Evolutionary conservation across 2,113 vertebrate species (phyloP).

Genomic region (Microcebus jonahi): DNA sequence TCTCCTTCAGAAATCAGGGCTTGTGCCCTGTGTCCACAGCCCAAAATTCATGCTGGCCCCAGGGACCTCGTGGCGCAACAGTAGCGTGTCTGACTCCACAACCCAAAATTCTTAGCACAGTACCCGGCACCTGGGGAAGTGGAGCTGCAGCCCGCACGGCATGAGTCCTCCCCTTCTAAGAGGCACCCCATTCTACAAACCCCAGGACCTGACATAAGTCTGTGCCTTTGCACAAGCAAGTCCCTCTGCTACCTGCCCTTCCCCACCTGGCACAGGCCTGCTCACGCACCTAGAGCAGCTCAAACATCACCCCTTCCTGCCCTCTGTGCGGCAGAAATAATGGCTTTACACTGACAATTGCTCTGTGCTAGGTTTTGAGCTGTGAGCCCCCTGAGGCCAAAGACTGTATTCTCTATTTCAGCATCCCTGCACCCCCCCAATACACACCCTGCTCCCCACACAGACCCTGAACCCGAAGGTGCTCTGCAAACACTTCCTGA

Average conservation of each 20-base stretch:
- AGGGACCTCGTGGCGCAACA: no score
- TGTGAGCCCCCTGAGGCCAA: not conserved
- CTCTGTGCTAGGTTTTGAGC: not conserved
- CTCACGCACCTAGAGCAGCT: not conserved
- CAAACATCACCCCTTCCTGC: not conserved
- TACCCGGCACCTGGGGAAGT: rapidly evolving
- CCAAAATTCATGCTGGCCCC: no score
- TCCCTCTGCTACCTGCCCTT: not conserved
- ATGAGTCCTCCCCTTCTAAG: not conserved
- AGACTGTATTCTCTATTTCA: not conserved
- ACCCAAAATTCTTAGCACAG: not conserved
- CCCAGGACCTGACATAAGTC: not conserved
- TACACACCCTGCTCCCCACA: not conserved
- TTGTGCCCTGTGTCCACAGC: not conserved
- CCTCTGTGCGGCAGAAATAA: not conserved
- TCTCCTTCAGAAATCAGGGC: not conserved
- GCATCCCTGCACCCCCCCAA: not conserved
- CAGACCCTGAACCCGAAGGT: not conserved
- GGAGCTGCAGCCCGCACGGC: rapidly evolving
- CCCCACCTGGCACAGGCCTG: not conserved
- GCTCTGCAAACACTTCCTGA: not conserved
- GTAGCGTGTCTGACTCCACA: not conserved
- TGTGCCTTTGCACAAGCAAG: not conserved
- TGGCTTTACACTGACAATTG: not conserved
- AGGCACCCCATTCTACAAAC: not conserved